phyloP scores from a whole-genome alignment of 2,888 invertebrate species.

The Drosophila yooni region DNA sequence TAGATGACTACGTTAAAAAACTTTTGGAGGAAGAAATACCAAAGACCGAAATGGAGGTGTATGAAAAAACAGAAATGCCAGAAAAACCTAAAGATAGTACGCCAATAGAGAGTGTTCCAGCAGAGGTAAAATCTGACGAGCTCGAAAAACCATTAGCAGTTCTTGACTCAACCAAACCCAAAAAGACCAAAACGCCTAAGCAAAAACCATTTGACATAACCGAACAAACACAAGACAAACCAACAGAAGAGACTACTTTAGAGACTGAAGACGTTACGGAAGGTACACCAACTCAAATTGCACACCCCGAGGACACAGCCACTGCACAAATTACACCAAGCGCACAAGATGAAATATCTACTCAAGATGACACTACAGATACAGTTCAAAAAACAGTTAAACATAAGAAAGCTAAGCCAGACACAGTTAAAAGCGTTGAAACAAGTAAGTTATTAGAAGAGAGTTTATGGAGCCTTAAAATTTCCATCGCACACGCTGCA shows the following conservation, averaged over 20 bases:
- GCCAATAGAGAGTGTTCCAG: slow-evolving; percentile 40
- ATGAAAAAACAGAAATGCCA: slow-evolving; percentile 83
- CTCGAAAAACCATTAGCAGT: slow-evolving; percentile 26
- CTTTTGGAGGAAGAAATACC: slow-evolving; percentile 81
- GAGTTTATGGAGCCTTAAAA: slow-evolving; percentile 61
- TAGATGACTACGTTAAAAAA: slow-evolving; percentile 76
- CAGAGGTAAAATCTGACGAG: slow-evolving; percentile 27
- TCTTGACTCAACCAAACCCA: slow-evolving; percentile 41
- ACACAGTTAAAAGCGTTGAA: slow-evolving; percentile 76
- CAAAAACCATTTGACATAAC: slow-evolving; percentile 70
- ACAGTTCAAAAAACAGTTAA: slow-evolving; percentile 85
- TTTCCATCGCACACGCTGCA: slow-evolving; percentile 60
- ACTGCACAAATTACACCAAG: slow-evolving; percentile 85
- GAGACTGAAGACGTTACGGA: slow-evolving; percentile 63
- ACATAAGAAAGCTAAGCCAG: slow-evolving; percentile 84
- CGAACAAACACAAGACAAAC: slow-evolving; percentile 61
- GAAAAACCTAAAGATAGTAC: slow-evolving; percentile 70
- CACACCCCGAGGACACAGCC: slow-evolving; percentile 83
- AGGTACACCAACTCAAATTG: slow-evolving; percentile 68
- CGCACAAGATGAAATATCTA: slow-evolving; percentile 82
- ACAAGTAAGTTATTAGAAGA: slow-evolving; percentile 84
- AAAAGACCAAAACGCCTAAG: slow-evolving; percentile 53
- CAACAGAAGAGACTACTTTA: slow-evolving; percentile 66
- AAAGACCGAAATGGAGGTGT: slow-evolving; percentile 84
- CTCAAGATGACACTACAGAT: slow-evolving; percentile 82